Conservation (phyloP, 2,113 vertebrate genomes). For the Triplophysa rosa region DNA sequence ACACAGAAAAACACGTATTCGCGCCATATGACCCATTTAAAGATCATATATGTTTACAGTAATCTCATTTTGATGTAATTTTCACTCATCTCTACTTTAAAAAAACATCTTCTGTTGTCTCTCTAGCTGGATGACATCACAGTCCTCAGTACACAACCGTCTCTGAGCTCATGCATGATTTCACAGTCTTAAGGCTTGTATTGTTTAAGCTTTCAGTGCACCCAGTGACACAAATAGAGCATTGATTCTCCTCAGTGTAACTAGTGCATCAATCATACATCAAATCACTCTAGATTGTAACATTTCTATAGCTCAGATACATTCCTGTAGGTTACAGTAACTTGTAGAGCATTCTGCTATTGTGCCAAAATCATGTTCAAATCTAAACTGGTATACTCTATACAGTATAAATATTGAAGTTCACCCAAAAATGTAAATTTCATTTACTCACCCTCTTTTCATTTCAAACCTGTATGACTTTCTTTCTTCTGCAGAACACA, state of each 20-base stretch:
- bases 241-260: slow-evolving; percentile 9
- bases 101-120: slow-evolving; percentile 12
- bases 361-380: too few species aligned
- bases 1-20: too few species aligned
- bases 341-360: too few species aligned
- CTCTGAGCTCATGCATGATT: slow-evolving; percentile 47
- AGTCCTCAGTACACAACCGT: slow-evolving; percentile 23
- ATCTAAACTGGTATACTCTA: too few species aligned
- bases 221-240: slow-evolving; percentile 23
- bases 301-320: too few species aligned
- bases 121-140: slow-evolving; percentile 37
- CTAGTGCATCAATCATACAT: slow-evolving; percentile 35
- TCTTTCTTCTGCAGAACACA: too few species aligned
- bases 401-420: too few species aligned
- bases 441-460: too few species aligned
- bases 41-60: neutral
- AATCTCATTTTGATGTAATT: neutral
- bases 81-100: neutral
- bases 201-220: slow-evolving; percentile 41
- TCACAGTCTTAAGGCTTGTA: slow-evolving; percentile 44
- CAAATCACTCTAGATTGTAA: neutral
- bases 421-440: too few species aligned
- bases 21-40: neutral
- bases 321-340: too few species aligned
- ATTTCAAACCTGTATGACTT: too few species aligned